A percentile compares a stretch with the other conserved stretches of the same genome.
phyloP scores from a whole-genome alignment of 2,113 vertebrate genomes.

The Rhodinocichla rosea region DNA sequence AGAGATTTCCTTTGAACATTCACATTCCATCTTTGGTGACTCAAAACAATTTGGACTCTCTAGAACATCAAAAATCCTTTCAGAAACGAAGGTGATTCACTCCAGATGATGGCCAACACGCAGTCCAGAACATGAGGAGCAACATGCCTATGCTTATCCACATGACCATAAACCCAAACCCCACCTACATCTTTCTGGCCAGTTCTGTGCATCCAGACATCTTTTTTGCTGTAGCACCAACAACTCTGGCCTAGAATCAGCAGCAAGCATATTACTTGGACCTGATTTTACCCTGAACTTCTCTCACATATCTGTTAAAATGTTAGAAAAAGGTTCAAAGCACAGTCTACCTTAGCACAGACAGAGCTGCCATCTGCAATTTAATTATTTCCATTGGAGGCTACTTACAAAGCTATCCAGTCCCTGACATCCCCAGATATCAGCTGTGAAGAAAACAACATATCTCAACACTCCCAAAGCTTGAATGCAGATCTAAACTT shows the following conservation, averaged over 20 bases:
- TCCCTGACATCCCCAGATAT: neutral
- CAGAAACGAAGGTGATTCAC: neutral
- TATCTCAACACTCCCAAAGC: neutral
- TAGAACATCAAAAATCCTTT: neutral
- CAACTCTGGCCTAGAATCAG: neutral
- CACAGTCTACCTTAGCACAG: neutral
- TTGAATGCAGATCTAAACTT: neutral
- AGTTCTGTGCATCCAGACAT: neutral
- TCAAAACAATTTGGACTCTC: neutral
- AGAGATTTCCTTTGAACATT: neutral
- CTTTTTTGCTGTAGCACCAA: neutral
- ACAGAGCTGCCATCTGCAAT: neutral
- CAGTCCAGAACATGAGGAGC: neutral
- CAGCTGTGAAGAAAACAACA: neutral
- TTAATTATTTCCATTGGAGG: neutral
- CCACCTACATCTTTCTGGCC: neutral
- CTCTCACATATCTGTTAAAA: neutral
- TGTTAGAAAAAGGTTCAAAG: neutral
- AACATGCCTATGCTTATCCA: neutral
- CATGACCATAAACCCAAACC: neutral
- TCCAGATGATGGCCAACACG: neutral
- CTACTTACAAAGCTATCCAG: neutral
- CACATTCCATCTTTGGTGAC: neutral
- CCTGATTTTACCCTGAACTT: neutral
- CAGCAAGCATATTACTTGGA: neutral